Evolutionary conservation across 2,797 vertebrate species (phyloP).

Genomic region (Atherinosoma microstoma): DNA sequence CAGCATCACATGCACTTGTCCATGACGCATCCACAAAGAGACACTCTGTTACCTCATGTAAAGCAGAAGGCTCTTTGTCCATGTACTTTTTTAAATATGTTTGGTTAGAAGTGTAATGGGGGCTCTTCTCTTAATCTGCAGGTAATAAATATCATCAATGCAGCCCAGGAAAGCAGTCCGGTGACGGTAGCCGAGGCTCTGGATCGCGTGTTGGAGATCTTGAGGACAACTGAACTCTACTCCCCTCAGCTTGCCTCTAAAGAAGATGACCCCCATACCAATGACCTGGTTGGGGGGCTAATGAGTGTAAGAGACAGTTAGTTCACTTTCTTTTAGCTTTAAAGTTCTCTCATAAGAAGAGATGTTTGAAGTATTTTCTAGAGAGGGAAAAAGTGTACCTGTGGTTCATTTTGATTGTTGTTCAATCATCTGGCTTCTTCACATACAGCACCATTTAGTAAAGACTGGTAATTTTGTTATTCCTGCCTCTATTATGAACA

Average conservation of each 20-base stretch:
- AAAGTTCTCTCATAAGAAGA: neutral
- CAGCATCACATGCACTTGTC: conserved; percentile 50
- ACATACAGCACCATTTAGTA: neutral
- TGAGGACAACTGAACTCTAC: conserved; percentile 94
- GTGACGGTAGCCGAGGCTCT: conserved; percentile 92
- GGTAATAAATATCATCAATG: conserved; percentile 97
- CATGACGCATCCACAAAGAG: conserved; percentile 32
- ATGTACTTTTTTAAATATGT: neutral
- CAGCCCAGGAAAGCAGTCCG: conserved; percentile 95
- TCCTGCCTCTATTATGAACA: neutral
- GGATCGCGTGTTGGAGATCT: conserved; percentile 93
- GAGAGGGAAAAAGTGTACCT: conserved; percentile 7
- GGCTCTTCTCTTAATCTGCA: conserved; percentile 54
- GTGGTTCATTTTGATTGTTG: conserved; percentile 15
- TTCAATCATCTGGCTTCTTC: neutral
- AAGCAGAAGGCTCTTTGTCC: conserved; percentile 26
- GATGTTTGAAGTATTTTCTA: too few species aligned
- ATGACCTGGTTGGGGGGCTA: conserved; percentile 93
- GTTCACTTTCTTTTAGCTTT: neutral
- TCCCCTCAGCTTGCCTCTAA: conserved; percentile 94
- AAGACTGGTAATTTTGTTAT: neutral
- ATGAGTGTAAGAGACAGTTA: conserved; percentile 82
- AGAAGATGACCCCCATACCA: conserved; percentile 95
- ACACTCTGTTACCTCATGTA: conserved; percentile 3
- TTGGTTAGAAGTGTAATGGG: conserved; percentile 2